phyloP scores from a whole-genome alignment of 2,113 vertebrate genomes.

The Numida meleagris region DNA sequence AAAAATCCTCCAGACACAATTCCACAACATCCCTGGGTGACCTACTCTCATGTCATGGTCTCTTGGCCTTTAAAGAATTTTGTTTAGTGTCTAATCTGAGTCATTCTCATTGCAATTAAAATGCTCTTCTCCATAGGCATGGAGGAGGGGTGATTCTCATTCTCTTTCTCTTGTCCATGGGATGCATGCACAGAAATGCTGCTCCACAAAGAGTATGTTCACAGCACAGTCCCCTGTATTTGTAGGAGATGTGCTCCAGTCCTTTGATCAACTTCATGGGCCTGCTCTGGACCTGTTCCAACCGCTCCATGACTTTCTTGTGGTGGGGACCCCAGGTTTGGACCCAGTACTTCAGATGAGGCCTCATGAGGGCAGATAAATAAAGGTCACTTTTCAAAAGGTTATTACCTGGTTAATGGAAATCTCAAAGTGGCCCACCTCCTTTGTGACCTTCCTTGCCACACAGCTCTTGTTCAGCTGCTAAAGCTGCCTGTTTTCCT shows the following conservation, averaged over 20 bases:
- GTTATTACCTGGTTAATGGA: neutral
- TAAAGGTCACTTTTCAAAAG: neutral
- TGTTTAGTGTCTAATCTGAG: conserved; percentile 39
- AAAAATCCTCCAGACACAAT: conserved; percentile 33
- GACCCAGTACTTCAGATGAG: too few species aligned
- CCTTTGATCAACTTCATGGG: too few species aligned
- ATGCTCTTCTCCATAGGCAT: neutral
- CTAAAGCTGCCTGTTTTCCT: neutral
- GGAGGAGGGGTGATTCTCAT: neutral
- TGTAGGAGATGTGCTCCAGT: too few species aligned
- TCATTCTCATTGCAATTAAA: neutral
- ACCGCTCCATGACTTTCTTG: too few species aligned
- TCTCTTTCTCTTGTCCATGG: accelerated
- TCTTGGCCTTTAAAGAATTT: conserved; percentile 11
- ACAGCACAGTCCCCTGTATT: neutral
- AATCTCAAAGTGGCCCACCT: neutral
- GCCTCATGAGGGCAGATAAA: neutral
- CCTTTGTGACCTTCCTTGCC: neutral
- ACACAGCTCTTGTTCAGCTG: neutral
- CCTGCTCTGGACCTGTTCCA: too few species aligned
- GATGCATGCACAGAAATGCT: neutral
- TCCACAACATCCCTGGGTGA: conserved; percentile 2
- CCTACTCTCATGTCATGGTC: neutral
- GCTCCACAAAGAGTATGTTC: accelerated
- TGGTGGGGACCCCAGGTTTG: too few species aligned